Evolutionary conservation across 2,888 invertebrate species (phyloP), one percentile per base, ranked within the genome.

Genomic region (Salpingus planirostris): DNA sequence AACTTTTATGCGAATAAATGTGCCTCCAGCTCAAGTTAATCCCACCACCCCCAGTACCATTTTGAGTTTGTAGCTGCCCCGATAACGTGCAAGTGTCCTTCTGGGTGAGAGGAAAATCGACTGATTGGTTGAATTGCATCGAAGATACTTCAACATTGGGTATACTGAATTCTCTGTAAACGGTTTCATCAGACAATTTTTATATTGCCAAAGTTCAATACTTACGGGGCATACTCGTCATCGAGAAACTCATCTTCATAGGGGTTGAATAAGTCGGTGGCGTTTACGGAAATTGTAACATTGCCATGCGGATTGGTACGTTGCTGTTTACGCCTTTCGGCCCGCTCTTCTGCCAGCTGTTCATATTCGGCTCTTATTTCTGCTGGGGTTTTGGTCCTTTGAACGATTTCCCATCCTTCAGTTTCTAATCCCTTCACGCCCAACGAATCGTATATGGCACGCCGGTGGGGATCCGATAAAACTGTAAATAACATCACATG

Each of bases 291-390:
- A 21, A 96, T 74, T 8, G 83, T 84, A 31, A 95, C 75, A 38
- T 79, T 82, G 15, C 93, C 92, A 41, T 81, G 81, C 1, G 96
- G 96, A 66, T 96, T 95, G 1, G 95, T 91, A 41, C 85, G 75
- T 57, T 91, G 88, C 52, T 91, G 82, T 31, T 97, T 71, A 40
- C 82, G 73, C 37, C 90, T 73, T 55, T 95, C 91, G 47, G 95
- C 93, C 38, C 85, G 73, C 53, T 89, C 87, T 44, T 81, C 76
- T 11, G 83, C 83, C 31, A 86, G 60, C 41, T 90, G 77, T 65
- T 97, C 95, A 70, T 92, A 97, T 66, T 97, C 97, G 38, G 93
- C 95, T 34, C 93, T 71, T 36, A 98, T 96, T 73, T 98, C 96
- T 47, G 88, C 80, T 2, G 96, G 92, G 2, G 95, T 93, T 60